Percentiles rank a stretch among this genome's conserved stretches.
These are phyloP conservation scores for Pinctada fucata DNA, from an alignment of 2,888 invertebrate genomes.

Conservation along the genomic window DNA sequence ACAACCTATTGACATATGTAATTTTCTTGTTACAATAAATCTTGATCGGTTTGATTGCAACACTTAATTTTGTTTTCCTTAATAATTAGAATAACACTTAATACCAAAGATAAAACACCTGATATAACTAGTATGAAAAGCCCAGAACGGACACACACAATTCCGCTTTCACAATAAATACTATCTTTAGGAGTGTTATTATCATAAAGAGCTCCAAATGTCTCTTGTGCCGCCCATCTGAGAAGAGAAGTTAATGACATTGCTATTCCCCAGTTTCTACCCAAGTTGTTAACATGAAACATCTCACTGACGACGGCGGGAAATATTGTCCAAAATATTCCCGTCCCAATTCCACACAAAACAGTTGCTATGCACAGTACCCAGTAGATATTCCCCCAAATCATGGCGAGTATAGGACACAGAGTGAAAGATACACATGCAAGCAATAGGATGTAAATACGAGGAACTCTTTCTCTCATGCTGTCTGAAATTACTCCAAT, in stretches of 20 bases:
- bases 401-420: conserved; percentile 37
- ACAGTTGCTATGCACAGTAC: conserved; percentile 44
- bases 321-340: conserved; percentile 46
- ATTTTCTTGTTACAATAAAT: too few relatives aligned
- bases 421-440: conserved; percentile 36
- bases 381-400: conserved; percentile 33
- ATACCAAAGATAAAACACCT: conserved; percentile 27
- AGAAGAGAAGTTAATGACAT: conserved; percentile 44
- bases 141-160: conserved; percentile 48
- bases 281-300: conserved; percentile 49
- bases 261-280: conserved; percentile 58
- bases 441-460: conserved; percentile 43
- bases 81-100: too few relatives aligned
- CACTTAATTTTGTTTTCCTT: too few relatives aligned
- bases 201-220: conserved; percentile 54
- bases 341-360: conserved; percentile 47
- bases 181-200: conserved; percentile 18
- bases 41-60: too few relatives aligned
- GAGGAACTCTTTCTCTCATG: conserved; percentile 44
- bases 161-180: conserved; percentile 41
- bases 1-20: too few relatives aligned
- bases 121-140: conserved; percentile 37
- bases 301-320: conserved; percentile 53
- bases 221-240: conserved; percentile 47
- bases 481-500: conserved; percentile 50